phyloP scores from a whole-genome alignment of 1,140 invertebrate species.

The Acromyrmex heyeri region DNA sequence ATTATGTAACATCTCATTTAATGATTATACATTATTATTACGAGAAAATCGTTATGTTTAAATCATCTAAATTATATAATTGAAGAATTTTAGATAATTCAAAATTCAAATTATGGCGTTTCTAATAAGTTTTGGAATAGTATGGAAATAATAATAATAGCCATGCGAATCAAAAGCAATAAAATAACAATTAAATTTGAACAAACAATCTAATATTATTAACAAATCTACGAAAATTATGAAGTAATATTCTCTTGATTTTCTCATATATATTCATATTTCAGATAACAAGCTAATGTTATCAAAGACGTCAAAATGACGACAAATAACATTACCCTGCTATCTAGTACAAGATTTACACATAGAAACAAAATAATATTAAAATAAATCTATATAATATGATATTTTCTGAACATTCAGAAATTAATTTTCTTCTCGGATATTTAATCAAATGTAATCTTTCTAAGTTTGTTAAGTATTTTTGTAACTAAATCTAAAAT shows the following conservation, averaged over 20 bases:
- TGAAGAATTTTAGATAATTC: background rate
- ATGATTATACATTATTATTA: constrained; percentile 10
- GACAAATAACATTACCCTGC: too few species aligned
- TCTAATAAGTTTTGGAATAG: background rate
- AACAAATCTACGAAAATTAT: background rate
- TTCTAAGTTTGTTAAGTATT: too few species aligned
- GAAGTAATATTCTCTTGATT: background rate
- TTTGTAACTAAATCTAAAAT: too few species aligned
- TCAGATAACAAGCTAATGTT: too few species aligned
- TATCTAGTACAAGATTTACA: too few species aligned
- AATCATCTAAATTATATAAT: background rate
- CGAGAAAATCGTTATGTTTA: background rate
- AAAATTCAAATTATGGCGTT: background rate
- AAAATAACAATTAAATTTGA: constrained; percentile 7
- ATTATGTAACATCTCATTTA: background rate
- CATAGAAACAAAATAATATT: too few species aligned
- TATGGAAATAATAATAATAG: background rate
- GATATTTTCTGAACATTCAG: too few species aligned
- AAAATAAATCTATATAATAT: too few species aligned
- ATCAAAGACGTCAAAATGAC: too few species aligned
- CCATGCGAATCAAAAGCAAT: background rate
- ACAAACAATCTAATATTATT: background rate
- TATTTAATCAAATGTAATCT: too few species aligned
- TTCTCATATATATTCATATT: background rate
- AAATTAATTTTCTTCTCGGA: too few species aligned